phyloP scores from a whole-genome alignment of 2,797 vertebrate genomes.

The Takifugu ocellatus region DNA sequence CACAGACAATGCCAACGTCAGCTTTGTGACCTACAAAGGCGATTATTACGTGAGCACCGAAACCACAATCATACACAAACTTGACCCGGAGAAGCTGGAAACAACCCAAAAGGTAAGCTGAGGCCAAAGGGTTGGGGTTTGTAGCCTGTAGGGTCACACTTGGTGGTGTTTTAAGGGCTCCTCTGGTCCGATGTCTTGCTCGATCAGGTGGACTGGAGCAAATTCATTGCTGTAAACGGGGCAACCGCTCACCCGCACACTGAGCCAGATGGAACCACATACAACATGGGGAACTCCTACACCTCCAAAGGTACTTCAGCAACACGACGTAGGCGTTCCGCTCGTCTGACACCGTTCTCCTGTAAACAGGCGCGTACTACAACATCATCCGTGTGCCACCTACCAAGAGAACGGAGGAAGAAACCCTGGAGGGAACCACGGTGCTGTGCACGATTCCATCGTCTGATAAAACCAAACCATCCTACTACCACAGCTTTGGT shows the following conservation, averaged over 20 bases:
- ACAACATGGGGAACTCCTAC: constrained; percentile 94
- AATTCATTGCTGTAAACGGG: constrained; percentile 87
- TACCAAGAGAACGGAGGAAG: constrained; percentile 58
- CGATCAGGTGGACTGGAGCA: constrained; percentile 87
- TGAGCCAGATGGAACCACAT: constrained; percentile 83
- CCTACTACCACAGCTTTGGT: constrained; percentile 97
- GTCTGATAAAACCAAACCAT: constrained; percentile 77
- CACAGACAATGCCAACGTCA: constrained; percentile 84
- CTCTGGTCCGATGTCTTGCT: constrained; percentile 3
- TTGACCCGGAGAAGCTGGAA: constrained; percentile 83
- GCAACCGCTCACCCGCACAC: constrained; percentile 91
- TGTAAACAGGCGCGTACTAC: constrained; percentile 79
- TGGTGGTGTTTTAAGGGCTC: too few species aligned
- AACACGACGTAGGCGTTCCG: too few species aligned
- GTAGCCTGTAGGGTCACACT: too few species aligned
- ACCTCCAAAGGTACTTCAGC: constrained; percentile 71
- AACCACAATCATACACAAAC: constrained; percentile 82
- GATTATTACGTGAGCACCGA: constrained; percentile 88
- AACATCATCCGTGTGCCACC: constrained; percentile 87
- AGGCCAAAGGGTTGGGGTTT: too few species aligned
- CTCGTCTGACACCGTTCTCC: not conserved
- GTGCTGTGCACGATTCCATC: constrained; percentile 85
- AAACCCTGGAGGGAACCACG: constrained; percentile 79
- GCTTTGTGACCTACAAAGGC: constrained; percentile 85
- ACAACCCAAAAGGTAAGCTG: constrained; percentile 78